A percentile compares a stretch with the other conserved stretches of the same genome.
Conservation (phyloP, 2,113 vertebrate genomes). For the Neolamprologus longior region DNA sequence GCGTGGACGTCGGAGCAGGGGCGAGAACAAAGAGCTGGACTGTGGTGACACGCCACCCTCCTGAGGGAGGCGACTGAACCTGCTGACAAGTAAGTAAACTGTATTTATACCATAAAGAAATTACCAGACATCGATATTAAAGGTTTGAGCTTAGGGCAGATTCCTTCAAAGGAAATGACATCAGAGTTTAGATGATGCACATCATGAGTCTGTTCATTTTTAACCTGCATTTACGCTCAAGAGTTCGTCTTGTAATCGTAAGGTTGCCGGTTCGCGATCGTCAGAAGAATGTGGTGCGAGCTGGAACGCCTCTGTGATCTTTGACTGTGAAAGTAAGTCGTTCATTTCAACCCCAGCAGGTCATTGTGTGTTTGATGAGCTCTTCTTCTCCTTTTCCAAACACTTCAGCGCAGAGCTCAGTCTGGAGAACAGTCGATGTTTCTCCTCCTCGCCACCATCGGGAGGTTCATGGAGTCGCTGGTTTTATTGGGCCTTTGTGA, state of each 20-base stretch:
- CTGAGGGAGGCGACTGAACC: not conserved
- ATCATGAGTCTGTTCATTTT: not conserved
- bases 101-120: not conserved
- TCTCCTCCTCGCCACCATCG: not conserved
- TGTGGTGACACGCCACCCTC: not conserved
- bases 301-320: not conserved
- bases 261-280: not conserved
- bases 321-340: not conserved
- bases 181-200: not conserved
- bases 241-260: accelerated
- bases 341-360: not conserved
- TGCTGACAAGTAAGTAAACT: not conserved
- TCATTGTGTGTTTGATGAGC: not conserved
- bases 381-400: not conserved
- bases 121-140: not conserved
- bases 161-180: not conserved
- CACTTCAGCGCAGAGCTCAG: not conserved
- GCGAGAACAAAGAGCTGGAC: not conserved
- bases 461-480: not conserved
- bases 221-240: not conserved
- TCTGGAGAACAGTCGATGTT: accelerated
- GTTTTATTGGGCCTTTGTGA: not conserved
- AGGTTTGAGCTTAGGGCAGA: accelerated
- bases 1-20: not conserved
- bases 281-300: not conserved